A percentile compares a stretch with the other conserved stretches of the same genome.
These are phyloP conservation scores for Coelopa pilipes DNA, from an alignment of 2,888 invertebrate species.

Conservation along the genomic window DNA sequence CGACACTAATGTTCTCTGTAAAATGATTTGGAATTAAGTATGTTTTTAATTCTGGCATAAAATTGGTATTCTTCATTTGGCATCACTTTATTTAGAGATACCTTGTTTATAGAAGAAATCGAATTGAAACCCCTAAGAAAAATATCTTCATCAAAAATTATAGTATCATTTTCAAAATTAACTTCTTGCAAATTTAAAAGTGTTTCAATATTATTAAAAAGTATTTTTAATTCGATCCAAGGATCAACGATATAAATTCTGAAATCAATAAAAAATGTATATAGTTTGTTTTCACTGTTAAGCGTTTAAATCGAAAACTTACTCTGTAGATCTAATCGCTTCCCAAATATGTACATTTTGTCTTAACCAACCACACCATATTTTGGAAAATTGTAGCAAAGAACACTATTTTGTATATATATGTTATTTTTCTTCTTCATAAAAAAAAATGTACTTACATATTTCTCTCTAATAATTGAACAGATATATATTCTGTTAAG, in stretches of 20 bases:
- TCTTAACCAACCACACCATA: conserved; percentile 95
- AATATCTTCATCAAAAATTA: conserved; percentile 79
- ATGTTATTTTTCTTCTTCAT: too few relatives aligned
- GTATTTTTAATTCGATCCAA: conserved; percentile 53
- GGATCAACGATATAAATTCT: conserved; percentile 41
- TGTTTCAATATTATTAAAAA: conserved; percentile 46
- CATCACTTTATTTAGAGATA: conserved; percentile 39
- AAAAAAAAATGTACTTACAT: too few relatives aligned
- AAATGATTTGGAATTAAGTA: conserved; percentile 49
- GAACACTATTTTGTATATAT: conserved; percentile 53
- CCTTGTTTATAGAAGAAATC: conserved; percentile 43
- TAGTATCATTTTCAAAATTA: background rate
- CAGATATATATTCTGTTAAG: too few relatives aligned
- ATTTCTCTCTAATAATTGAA: too few relatives aligned
- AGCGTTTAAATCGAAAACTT: too few relatives aligned
- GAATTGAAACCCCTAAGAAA: conserved; percentile 89
- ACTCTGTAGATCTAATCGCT: conserved; percentile 71
- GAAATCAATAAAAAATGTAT: background rate
- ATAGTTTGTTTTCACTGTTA: too few relatives aligned
- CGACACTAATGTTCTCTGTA: conserved; percentile 47
- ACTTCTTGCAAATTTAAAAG: background rate
- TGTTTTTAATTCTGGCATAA: conserved; percentile 50
- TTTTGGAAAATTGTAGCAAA: conserved; percentile 68
- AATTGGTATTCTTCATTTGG: conserved; percentile 55
- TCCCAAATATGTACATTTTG: conserved; percentile 90